Base-by-base conservation (phyloP, 2,888 invertebrate genomes). In the Mythimna vitellina region DNA sequence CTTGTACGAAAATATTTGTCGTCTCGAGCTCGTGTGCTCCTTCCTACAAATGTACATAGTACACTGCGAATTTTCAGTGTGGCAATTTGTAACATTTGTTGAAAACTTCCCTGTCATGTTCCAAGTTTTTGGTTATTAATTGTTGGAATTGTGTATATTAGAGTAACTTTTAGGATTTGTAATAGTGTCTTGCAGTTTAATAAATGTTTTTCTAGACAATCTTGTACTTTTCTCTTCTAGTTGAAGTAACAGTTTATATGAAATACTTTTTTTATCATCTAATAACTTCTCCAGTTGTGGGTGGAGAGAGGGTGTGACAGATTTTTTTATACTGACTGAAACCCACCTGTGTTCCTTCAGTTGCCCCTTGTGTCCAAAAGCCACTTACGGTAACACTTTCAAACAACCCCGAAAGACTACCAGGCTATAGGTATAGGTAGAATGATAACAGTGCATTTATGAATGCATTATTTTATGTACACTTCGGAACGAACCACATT, bases 1-100 rank as follows among this genome's bases (percentile, higher is more conserved):
- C 86, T 91, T 87, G 79, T 74, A 82, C 80, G 89, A 91, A 92
- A 93, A 92, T 91, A 92, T 92, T 92, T 92, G 90, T 87, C 87
- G 87, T 89, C 86, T 87, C 68, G 68, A 83, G 82, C 83, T 82
- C 76, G 74, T 65, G 73, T 73, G 73, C 75, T 80, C 61, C 72
- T 65, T 80, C 61, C 72, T 65, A 76, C 78, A 73, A 81, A 78
- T 65, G 81, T 86, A 78, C 74, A 69, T 69, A 78, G 57, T 73
- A 74, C 53, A 64, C 56, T 63, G 72, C 65, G 65, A 81, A 76
- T 84, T 78, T 79, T 75, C 75, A 78, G 66, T 70, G 75, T 70
- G 71, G 65, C 72, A 80, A 84, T 68, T 80, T 74, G 82, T 70
- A 77, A 76, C 76, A 74, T 86, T 86, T 77, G 78, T 81, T 77